These are phyloP conservation scores for Terrapene triunguis DNA, from an alignment of 2,113 vertebrate species.

Conservation along the genomic window DNA sequence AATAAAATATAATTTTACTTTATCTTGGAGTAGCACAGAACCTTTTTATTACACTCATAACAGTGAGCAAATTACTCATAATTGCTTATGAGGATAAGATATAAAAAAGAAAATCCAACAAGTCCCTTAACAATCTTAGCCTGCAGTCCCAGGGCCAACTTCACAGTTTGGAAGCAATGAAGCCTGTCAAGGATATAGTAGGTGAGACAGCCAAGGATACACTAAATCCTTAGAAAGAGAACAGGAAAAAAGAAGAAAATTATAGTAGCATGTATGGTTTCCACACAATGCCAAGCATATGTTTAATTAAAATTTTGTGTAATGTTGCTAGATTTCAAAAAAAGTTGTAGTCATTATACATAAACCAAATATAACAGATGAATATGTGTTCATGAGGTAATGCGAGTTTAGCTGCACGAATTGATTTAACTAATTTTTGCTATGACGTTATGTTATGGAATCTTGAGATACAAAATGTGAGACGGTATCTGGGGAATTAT, in stretches of 20 bases:
- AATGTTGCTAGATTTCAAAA: not conserved
- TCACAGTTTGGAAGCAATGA: not conserved
- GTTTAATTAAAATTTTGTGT: not conserved
- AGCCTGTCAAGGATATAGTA: not conserved
- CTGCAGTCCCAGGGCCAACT: not conserved
- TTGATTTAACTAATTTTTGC: not conserved
- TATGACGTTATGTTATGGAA: not conserved
- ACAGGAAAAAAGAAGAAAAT: not conserved
- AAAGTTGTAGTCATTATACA: not conserved
- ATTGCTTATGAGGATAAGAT: conserved; percentile 6
- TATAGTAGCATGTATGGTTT: not conserved
- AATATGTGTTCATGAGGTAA: not conserved
- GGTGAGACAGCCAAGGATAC: not conserved
- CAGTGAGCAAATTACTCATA: not conserved
- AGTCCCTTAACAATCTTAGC: not conserved
- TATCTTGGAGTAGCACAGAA: not conserved
- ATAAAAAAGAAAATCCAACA: not conserved
- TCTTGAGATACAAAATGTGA: rapidly evolving
- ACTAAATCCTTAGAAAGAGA: not conserved
- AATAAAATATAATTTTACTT: not conserved
- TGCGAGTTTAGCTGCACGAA: not conserved
- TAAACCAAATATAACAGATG: not conserved
- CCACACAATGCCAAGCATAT: not conserved
- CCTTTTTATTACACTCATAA: not conserved
- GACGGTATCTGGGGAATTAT: not conserved